Conservation (phyloP, 2,797 vertebrate genomes). For the Novumbra hubbsi region DNA sequence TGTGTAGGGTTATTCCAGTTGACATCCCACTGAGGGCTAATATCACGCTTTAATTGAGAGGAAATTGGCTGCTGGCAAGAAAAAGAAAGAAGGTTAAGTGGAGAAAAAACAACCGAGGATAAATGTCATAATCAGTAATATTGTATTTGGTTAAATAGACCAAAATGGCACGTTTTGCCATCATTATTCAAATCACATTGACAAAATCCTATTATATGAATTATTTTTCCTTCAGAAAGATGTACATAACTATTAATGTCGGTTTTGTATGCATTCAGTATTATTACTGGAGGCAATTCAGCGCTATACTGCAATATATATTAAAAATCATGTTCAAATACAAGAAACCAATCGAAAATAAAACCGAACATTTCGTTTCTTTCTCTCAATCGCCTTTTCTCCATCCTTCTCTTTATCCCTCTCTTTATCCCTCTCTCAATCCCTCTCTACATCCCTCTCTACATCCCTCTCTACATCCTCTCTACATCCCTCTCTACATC, state of each 20-base stretch:
- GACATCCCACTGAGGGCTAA: slow-evolving; percentile 78
- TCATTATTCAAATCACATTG: slow-evolving; percentile 85
- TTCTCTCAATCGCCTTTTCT: neutral
- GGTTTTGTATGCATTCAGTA: neutral
- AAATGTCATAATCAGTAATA: slow-evolving; percentile 84
- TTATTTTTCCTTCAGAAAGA: slow-evolving; percentile 78
- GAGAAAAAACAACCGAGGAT: slow-evolving; percentile 79
- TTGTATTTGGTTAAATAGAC: slow-evolving; percentile 83
- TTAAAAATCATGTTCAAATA: neutral
- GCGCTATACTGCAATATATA: neutral
- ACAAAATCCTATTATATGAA: slow-evolving; percentile 82
- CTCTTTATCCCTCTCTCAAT: neutral
- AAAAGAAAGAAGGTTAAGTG: slow-evolving; percentile 77
- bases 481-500: neutral
- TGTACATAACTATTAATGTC: slow-evolving; percentile 78
- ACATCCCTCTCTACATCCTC: neutral
- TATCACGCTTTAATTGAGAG: slow-evolving; percentile 86
- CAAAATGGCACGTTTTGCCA: slow-evolving; percentile 85
- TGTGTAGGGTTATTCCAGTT: slow-evolving; percentile 77
- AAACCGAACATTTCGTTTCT: neutral
- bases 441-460: neutral
- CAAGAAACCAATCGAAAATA: neutral
- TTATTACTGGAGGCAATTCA: neutral
- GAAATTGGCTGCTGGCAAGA: slow-evolving; percentile 83
- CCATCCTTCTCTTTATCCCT: neutral